Evolutionary conservation across 2,888 invertebrate genomes (phyloP), one percentile per base, ranked within the genome.

Genomic region (Rhodophaea formosa): DNA sequence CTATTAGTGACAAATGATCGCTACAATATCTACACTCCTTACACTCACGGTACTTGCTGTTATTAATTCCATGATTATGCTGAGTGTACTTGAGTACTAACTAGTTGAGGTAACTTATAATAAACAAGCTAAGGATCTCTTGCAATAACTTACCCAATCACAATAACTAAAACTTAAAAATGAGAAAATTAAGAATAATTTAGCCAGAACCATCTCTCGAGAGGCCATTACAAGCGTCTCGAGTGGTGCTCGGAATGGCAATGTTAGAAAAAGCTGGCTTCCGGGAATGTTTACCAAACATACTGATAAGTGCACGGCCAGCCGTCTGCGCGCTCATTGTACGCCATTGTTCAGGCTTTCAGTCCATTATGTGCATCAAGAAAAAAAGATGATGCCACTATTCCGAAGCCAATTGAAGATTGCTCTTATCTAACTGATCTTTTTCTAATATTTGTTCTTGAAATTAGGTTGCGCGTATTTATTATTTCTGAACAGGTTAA

Each of bases 211-310:
- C 76, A 79, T 70, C 58, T 69, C 30, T 32, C 12, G 14, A 12
- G n/a, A 44, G 16, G 15, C 15, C 42, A 53, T 43, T 57, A 42
- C 61, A 66, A 57, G 56, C 56, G 56, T 54, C 49, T 53, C 56
- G 59, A 55, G 58, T 45, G 59, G 62, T 65, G 59, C 58, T 64
- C 66, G 14, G 17, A 15, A n/a, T 57, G 59, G 64, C n/a, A 56
- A 53, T 69, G 63, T 62, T 62, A 59, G 61, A 71, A 65, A 59
- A 65, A 63, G 55, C 54, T 58, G 51, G 58, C 61, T 61, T 61
- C 53, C 10, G 12, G 12, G 49, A 65, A 68, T 75, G 75, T 81
- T 80, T 81, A 75, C 70, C 65, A 75, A 72, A 63, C 66, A 53
- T 17, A 57, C 59, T 73, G 75, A 73, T 74, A 76, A 75, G 69